These are phyloP conservation scores for Podargus strigoides DNA, from an alignment of 2,797 vertebrate species.

Conservation along the genomic window DNA sequence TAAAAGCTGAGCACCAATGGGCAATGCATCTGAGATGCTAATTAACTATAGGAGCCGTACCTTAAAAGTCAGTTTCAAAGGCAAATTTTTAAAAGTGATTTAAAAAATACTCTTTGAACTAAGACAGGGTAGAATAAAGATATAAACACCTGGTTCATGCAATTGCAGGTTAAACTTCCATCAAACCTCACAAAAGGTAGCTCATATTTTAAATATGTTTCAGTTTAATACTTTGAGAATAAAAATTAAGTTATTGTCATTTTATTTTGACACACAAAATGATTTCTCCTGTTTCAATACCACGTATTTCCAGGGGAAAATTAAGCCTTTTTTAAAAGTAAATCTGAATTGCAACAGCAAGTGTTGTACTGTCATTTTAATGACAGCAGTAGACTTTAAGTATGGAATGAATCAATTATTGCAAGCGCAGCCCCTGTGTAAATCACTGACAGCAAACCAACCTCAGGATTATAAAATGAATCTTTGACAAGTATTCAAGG, in stretches of 20 bases:
- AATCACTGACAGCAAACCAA: slow-evolving; percentile 67
- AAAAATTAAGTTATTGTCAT: slow-evolving; percentile 20
- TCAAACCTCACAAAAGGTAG: background rate
- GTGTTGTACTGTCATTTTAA: slow-evolving; percentile 66
- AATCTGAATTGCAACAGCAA: slow-evolving; percentile 61
- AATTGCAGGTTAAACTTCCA: slow-evolving; percentile 20
- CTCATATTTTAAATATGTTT: slow-evolving; percentile 8
- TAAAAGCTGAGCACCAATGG: background rate
- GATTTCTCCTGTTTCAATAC: slow-evolving; percentile 31
- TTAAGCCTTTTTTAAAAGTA: slow-evolving; percentile 10
- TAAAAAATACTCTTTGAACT: background rate
- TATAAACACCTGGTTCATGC: background rate
- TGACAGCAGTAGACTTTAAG: slow-evolving; percentile 67
- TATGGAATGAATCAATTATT: slow-evolving; percentile 75
- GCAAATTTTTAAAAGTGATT: background rate
- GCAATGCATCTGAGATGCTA: background rate
- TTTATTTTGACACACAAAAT: slow-evolving; percentile 54
- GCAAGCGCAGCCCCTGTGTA: slow-evolving; percentile 61
- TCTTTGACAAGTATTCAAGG: slow-evolving; percentile 71
- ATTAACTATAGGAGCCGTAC: background rate
- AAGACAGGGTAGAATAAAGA: background rate
- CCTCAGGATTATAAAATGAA: slow-evolving; percentile 71
- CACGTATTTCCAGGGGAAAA: slow-evolving; percentile 1
- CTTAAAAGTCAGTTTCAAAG: background rate
- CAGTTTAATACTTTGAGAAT: slow-evolving; percentile 16